A percentile compares a stretch with the other conserved stretches of the same genome.
Evolutionary conservation across 2,888 invertebrate genomes (phyloP).

Genomic region (Labia minor): DNA sequence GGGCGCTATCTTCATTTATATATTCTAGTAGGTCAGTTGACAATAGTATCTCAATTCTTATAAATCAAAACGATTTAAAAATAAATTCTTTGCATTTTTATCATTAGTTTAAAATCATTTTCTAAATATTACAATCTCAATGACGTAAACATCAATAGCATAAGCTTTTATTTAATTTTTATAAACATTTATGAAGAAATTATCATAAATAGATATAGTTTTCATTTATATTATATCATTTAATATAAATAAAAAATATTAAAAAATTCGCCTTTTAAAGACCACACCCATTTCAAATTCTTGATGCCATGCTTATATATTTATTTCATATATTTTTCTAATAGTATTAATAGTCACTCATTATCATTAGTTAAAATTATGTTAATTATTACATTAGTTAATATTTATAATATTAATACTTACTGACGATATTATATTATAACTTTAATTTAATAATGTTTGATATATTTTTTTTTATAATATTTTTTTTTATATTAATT

Average conservation of each 20-base stretch:
- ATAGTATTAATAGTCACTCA: too few species aligned
- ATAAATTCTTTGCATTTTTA: background rate
- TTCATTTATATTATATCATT: background rate
- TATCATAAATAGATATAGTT: too few species aligned
- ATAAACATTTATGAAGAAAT: background rate
- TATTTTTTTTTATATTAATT: background rate
- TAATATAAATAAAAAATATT: background rate
- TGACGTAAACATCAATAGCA: conserved; percentile 2
- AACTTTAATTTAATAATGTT: background rate
- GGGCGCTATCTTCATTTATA: background rate
- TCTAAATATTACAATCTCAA: background rate
- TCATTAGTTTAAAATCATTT: background rate
- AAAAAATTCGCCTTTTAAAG: background rate
- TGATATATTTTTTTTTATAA: background rate
- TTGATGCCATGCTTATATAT: background rate
- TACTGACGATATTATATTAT: background rate
- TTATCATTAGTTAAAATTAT: too few species aligned
- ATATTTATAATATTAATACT: background rate
- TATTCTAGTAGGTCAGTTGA: background rate
- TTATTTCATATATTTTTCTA: too few species aligned
- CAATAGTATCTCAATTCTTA: background rate
- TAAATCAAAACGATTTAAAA: background rate
- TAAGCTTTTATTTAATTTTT: background rate
- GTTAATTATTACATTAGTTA: background rate
- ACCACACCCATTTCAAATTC: background rate